Conservation (phyloP, 2,888 invertebrate genomes). For the Ctenicera cuprea region DNA sequence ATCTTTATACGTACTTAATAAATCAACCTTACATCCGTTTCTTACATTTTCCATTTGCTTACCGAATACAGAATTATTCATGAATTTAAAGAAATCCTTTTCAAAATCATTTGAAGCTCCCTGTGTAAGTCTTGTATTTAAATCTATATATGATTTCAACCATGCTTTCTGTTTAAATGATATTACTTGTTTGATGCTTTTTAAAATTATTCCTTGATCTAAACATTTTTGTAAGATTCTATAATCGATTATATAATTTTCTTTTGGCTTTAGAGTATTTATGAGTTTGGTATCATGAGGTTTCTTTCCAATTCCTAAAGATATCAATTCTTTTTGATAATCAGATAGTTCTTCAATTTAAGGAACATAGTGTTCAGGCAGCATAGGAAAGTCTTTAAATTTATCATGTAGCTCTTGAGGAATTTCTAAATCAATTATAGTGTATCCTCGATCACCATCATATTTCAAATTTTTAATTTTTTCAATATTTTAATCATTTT, state of each 20-base stretch:
- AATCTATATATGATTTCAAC: too few relatives aligned
- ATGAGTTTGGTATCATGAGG: too few relatives aligned
- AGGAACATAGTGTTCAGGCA: not conserved
- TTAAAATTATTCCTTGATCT: slow-evolving; percentile 3
- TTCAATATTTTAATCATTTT: not conserved
- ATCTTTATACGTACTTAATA: slow-evolving; percentile 9
- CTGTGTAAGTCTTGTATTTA: slow-evolving; percentile 2
- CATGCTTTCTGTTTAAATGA: too few relatives aligned
- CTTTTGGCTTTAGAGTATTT: too few relatives aligned
- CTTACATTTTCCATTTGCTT: too few relatives aligned
- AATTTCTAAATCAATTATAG: slow-evolving; percentile 13
- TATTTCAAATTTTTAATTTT: slow-evolving; percentile 8
- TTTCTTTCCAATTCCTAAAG: too few relatives aligned
- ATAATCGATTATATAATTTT: too few relatives aligned
- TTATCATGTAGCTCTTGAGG: slow-evolving; percentile 12
- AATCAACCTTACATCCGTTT: slow-evolving; percentile 10
- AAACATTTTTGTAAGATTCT: slow-evolving; percentile 1
- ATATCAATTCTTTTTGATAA: too few relatives aligned
- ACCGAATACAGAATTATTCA: slow-evolving; percentile 2
- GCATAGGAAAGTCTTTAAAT: slow-evolving; percentile 11
- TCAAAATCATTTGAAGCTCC: slow-evolving; percentile 8
- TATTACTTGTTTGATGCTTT: slow-evolving; percentile 9
- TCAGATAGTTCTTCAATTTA: too few relatives aligned
- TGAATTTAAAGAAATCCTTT: too few relatives aligned
- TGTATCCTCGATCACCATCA: not conserved